phyloP scores from a whole-genome alignment of 2,797 vertebrate genomes.

The Phylloscopus collybita region DNA sequence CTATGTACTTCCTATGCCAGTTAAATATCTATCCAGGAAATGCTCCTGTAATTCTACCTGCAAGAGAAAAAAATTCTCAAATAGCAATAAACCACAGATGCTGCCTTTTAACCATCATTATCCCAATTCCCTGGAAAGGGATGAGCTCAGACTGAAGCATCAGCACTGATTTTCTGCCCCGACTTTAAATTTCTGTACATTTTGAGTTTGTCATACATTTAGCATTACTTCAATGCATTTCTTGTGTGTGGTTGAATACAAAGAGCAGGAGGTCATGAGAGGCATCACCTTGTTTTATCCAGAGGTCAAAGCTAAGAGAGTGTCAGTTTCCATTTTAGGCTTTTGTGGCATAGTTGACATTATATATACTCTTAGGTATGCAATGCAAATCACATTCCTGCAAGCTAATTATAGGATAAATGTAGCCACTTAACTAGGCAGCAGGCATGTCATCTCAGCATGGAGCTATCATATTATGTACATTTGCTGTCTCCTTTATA shows the following conservation, averaged over 20 bases:
- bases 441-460: constrained; percentile 74
- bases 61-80: not conserved
- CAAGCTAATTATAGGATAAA: constrained; percentile 86
- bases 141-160: constrained; percentile 6
- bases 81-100: not conserved
- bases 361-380: constrained; percentile 70
- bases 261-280: constrained; percentile 53
- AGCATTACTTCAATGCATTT: constrained; percentile 20
- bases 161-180: constrained; percentile 11
- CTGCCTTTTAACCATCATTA: constrained; percentile 26
- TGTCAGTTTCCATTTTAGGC: constrained; percentile 71
- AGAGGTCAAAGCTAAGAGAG: constrained; percentile 72
- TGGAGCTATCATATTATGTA: constrained; percentile 78
- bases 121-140: not conserved
- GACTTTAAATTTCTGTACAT: not conserved
- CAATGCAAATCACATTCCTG: constrained; percentile 80
- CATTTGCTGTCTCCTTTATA: constrained; percentile 79
- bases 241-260: constrained; percentile 47
- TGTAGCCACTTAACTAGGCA: constrained; percentile 79
- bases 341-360: constrained; percentile 70
- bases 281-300: constrained; percentile 60
- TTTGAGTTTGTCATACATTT: constrained; percentile 27
- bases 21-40: not conserved
- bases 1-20: not conserved
- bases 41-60: not conserved